phyloP scores from a whole-genome alignment of 1,140 invertebrate genomes.

The Temnothorax nylanderi region DNA sequence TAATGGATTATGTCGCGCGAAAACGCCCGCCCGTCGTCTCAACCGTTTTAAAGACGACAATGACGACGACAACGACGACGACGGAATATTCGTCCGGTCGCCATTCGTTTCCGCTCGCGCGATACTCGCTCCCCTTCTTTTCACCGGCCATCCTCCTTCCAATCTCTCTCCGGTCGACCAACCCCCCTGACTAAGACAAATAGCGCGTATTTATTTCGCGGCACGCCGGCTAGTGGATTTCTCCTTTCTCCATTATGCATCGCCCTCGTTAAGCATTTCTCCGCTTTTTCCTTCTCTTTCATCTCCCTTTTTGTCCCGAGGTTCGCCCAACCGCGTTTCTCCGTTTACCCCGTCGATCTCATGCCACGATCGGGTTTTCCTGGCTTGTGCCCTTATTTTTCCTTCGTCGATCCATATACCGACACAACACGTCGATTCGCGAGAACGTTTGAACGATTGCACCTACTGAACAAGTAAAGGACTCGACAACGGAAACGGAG shows the following conservation, averaged over 20 bases:
- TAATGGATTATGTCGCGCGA: conserved; percentile 72
- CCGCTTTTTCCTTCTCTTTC: conserved; percentile 18
- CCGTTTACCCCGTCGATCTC: neutral
- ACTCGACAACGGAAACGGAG: neutral
- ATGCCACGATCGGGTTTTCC: neutral
- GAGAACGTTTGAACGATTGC: conserved; percentile 37
- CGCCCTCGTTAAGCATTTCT: conserved; percentile 73
- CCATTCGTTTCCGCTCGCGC: conserved; percentile 17
- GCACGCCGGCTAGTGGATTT: conserved; percentile 74
- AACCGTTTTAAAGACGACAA: conserved; percentile 57
- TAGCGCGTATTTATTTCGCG: conserved; percentile 75
- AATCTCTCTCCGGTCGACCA: conserved; percentile 22
- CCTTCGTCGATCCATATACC: neutral
- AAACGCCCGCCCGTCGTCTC: neutral
- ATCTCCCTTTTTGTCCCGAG: neutral
- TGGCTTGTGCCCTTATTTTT: conserved; percentile 9
- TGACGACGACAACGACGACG: conserved; percentile 34
- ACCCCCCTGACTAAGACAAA: conserved; percentile 73
- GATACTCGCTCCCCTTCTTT: conserved; percentile 37
- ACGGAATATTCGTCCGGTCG: conserved; percentile 55
- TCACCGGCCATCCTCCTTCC: neutral
- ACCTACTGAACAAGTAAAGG: conserved; percentile 48
- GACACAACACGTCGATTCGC: conserved; percentile 4
- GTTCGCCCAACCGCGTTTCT: neutral
- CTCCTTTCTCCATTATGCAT: conserved; percentile 76